Evolutionary conservation across 2,113 vertebrate species (phyloP).

Genomic region (Barbus barbus): DNA sequence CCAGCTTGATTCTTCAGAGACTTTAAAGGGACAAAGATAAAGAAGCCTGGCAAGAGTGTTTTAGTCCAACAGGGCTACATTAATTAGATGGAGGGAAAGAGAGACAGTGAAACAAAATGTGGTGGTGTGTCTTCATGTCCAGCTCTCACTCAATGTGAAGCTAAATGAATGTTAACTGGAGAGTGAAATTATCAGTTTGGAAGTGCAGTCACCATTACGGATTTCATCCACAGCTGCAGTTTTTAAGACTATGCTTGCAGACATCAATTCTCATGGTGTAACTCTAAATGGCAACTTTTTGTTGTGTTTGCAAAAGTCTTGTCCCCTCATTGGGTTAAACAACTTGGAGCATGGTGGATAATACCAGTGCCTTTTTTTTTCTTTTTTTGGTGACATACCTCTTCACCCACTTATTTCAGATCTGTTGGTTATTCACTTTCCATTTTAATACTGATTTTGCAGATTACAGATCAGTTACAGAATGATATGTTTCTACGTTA

Average conservation of each 20-base stretch:
- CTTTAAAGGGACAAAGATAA: not conserved
- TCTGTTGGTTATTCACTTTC: too few species aligned
- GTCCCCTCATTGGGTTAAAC: not conserved
- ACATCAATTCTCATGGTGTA: not conserved
- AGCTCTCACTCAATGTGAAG: constrained; percentile 18
- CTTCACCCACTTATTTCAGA: too few species aligned
- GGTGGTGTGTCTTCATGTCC: constrained; percentile 20
- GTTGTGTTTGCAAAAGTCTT: not conserved
- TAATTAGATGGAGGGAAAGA: constrained; percentile 20
- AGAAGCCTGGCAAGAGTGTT: constrained; percentile 8
- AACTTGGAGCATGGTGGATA: not conserved
- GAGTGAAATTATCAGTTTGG: constrained; percentile 28
- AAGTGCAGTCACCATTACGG: constrained; percentile 13
- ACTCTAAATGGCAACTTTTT: not conserved
- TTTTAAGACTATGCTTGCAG: not conserved
- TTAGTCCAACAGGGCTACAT: not conserved
- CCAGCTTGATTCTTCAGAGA: constrained; percentile 11
- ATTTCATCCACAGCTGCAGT: constrained; percentile 8
- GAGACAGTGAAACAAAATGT: constrained; percentile 22
- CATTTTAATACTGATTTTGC: not conserved
- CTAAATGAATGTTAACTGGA: constrained; percentile 26
- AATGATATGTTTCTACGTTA: not conserved
- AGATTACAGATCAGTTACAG: not conserved
- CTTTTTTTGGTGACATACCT: too few species aligned
- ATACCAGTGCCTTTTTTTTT: not conserved